Percentiles rank a stretch among this genome's conserved stretches.
phyloP scores from a whole-genome alignment of 1,140 invertebrate species.

The Drosophila saltans region DNA sequence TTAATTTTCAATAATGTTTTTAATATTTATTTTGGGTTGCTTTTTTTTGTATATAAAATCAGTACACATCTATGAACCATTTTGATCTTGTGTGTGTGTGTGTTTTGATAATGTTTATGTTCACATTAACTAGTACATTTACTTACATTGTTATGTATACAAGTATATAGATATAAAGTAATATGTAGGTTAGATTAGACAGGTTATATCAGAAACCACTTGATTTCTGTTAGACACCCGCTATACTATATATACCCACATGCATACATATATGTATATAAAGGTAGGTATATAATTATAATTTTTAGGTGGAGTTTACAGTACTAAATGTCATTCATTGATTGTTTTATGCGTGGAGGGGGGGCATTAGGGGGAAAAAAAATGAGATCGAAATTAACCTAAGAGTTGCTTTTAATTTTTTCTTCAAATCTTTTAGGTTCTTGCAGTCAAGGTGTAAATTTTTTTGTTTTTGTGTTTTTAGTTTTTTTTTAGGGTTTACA shows the following conservation, averaged over 20 bases:
- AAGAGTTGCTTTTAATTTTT: background rate
- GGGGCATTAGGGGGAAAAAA: background rate
- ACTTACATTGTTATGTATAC: slow-evolving; percentile 45
- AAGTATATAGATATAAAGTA: slow-evolving; percentile 29
- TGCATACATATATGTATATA: slow-evolving; percentile 41
- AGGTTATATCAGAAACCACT: slow-evolving; percentile 2
- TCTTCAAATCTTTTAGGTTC: background rate
- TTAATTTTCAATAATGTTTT: background rate
- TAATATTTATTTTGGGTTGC: background rate
- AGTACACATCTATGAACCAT: slow-evolving; percentile 70
- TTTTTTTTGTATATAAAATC: slow-evolving; percentile 66
- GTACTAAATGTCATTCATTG: slow-evolving; percentile 40
- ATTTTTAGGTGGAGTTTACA: slow-evolving; percentile 38
- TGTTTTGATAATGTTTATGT: slow-evolving; percentile 39
- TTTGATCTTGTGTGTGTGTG: slow-evolving; percentile 33
- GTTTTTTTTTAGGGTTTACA: slow-evolving; percentile 58
- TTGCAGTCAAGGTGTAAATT: slow-evolving; percentile 33
- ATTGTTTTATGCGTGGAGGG: slow-evolving; percentile 64
- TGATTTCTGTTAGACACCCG: slow-evolving; percentile 3
- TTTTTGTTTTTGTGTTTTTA: slow-evolving; percentile 24
- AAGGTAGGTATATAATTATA: slow-evolving; percentile 40
- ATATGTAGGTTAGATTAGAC: slow-evolving; percentile 6
- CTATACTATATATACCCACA: slow-evolving; percentile 14
- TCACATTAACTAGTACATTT: slow-evolving; percentile 57
- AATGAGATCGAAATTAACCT: slow-evolving; percentile 29